Percentiles rank a stretch among this genome's conserved stretches.
Evolutionary conservation across 2,113 vertebrate species (phyloP).

Genomic region (Tretioscincus oriximinensis): DNA sequence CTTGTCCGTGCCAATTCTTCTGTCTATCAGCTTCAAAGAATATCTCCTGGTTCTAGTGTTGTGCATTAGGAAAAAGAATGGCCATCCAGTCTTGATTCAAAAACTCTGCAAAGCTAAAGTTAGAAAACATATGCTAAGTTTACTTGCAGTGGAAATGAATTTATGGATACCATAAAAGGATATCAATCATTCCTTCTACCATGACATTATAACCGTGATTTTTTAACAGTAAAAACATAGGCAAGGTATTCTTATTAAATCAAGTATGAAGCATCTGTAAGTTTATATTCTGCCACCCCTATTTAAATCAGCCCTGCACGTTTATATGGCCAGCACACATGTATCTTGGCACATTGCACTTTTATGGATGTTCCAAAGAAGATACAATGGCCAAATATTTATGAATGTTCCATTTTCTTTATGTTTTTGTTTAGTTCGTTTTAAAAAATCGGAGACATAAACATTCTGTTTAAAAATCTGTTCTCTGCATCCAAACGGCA

Average conservation of each 20-base stretch:
- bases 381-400: conserved; percentile 73
- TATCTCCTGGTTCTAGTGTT: no score
- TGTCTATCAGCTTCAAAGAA: no score
- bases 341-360: conserved; percentile 61
- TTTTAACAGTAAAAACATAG: not conserved
- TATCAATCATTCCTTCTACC: not conserved
- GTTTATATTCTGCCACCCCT: conserved; percentile 14
- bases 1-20: no score
- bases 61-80: not conserved
- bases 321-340: conserved; percentile 25
- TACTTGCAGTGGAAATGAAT: not conserved
- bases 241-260: not conserved
- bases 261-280: not conserved
- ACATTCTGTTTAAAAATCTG: conserved; percentile 76
- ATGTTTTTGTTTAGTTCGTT: conserved; percentile 68
- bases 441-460: conserved; percentile 73
- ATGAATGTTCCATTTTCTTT: conserved; percentile 67
- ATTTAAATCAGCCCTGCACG: conserved; percentile 57
- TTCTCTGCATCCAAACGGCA: conserved; percentile 69
- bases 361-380: conserved; percentile 67
- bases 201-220: not conserved
- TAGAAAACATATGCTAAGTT: not conserved
- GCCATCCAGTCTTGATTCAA: not conserved
- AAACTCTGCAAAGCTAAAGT: not conserved
- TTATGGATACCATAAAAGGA: not conserved